Base-by-base conservation (phyloP, 2,113 vertebrate genomes). In the Anser cygnoides region DNA sequence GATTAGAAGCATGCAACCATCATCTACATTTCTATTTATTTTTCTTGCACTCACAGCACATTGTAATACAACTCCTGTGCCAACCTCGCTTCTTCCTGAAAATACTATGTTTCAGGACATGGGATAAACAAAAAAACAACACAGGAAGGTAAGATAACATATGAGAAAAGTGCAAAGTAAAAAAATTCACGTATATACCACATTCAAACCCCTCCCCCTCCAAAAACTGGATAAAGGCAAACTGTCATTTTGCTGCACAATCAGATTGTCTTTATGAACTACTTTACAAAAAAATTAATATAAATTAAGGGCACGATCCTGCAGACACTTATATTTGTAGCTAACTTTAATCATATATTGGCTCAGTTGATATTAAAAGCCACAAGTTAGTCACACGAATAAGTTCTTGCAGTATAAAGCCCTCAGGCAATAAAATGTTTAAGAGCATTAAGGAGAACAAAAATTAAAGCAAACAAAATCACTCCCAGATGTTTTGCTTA, bases 91-190 rank as follows among this genome's bases (percentile, higher is more conserved):
- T 93, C 93, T 23, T 95, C 71, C 93, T 83, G 72, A 96, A 97
- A 97, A 89, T 87, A 93, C 62, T 19, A 75, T 46, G 94, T 96
- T 96, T 95, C 89, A 88, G 96, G 96, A 97, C 94, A 77, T 28
- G 71, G 68, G 57, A 89, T 95, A 97, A 97, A 96, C 63, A 2
- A 93, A 95, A 93, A 59, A 57, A 29, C 28, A 57, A 78, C 75
- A 97, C 93, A 96, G 57, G 91, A 92, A 97, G 67, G 84, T 95
- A 96, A 94, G 84, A 92, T 95, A 97, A 93, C 83, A 76, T 93
- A 97, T 88, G 91, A 97, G 95, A 94, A 98, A 98, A 98, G 97
- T 98, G 97, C 97, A 97, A 97, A 97, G 96, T 97, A 97, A 95
- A 92, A 94, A 93, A 85, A n/a, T 78, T 95, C 90, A 97, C 19